Evolutionary conservation across 2,113 vertebrate genomes (phyloP), one percentile per base, ranked within the genome.

Genomic region (Amphiprion percula): DNA sequence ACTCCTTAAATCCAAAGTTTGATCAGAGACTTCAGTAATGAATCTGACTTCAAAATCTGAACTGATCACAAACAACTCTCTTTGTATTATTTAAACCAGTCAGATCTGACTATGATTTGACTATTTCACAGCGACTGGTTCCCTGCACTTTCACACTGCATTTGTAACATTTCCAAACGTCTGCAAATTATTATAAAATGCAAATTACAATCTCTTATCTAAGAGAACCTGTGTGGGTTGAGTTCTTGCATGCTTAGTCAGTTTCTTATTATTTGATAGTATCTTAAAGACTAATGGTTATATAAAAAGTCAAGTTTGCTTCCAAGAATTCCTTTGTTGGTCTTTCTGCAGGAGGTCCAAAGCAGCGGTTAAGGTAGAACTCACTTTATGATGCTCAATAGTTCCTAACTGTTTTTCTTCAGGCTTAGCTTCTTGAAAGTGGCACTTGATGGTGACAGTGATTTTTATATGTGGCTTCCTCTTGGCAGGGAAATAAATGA

Each of bases 111-210:
- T 50, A 49, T 63, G 59, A 19, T 56, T 41, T 30, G 21, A 66
- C 4, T 56, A 65, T 78, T 67, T 79, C 52, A 80, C 2, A n/a
- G 15, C 10, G 7, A 23, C 66, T 56, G 60, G 80, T 75, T 54
- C 21, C 49, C 21, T 28, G 68, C 65, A 65, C 17, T 73, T 79
- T 82, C 16, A 24, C 12, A n/a, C 65, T 56, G 30, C 41, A 33
- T 73, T 37, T 50, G 14, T 46, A 46, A 37, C 24, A 16, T 50
- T 17, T 59, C 17, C 8, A 11, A 58, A 86, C 1, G 9, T 49
- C 1, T 28, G 19, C 49, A 53, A 2, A 52, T 46, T 0, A 64
- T 17, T 19, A 5, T 50, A 24, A 80, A 62, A 70, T 28, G 19
- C 64, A 76, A 79, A 19, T 19, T 2, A 74, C 7, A 50, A 7